A percentile compares a stretch with the other conserved stretches of the same genome.
Evolutionary conservation across 2,113 vertebrate species (phyloP).

Genomic region (Anhinga rufa): DNA sequence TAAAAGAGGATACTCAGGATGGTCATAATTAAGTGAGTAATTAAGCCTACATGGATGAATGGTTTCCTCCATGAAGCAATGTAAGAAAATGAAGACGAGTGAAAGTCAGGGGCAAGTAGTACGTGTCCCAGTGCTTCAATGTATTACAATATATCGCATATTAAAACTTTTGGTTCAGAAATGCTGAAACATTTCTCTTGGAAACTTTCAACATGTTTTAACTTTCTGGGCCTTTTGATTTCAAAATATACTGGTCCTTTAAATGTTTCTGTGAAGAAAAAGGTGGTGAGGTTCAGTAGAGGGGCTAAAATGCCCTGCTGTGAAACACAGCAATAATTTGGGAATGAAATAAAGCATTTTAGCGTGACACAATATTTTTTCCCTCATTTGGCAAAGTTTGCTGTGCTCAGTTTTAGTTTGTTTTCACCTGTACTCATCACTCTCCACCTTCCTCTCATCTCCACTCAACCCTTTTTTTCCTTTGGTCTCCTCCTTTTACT

Average conservation of each 20-base stretch:
- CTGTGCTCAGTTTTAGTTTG: not conserved
- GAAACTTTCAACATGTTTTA: not conserved
- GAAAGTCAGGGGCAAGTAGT: not conserved
- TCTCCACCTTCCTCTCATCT: not conserved
- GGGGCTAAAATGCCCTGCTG: not conserved
- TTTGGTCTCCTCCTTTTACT: not conserved
- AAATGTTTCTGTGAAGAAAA: not conserved
- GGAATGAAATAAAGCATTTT: not conserved
- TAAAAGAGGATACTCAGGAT: not conserved
- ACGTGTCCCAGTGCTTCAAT: fast-evolving
- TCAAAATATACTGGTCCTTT: not conserved
- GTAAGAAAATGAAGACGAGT: not conserved
- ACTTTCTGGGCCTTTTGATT: not conserved
- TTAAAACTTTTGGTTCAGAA: not conserved
- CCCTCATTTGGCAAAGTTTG: not conserved
- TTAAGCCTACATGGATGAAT: not conserved
- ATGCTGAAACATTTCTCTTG: not conserved
- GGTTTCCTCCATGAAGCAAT: not conserved
- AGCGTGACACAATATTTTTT: not conserved
- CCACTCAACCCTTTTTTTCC: not conserved
- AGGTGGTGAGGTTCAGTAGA: not conserved
- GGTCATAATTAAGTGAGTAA: not conserved
- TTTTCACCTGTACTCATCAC: not conserved
- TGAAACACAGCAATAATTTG: not conserved
- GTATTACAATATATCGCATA: not conserved